Evolutionary conservation across 2,113 vertebrate species (phyloP).

Genomic region (Cyrtonyx montezumae): DNA sequence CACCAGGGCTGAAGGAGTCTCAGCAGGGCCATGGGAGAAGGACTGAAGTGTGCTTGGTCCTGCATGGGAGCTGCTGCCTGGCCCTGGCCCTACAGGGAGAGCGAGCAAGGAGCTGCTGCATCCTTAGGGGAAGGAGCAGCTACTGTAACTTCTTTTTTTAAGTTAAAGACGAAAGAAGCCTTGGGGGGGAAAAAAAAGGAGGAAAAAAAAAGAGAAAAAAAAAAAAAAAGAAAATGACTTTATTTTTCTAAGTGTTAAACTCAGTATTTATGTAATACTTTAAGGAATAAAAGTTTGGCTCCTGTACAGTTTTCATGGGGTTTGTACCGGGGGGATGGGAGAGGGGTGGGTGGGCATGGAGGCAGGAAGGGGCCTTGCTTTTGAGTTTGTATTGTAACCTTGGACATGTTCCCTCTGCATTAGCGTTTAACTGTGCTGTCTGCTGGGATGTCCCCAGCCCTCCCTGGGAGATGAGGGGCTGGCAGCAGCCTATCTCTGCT

Average conservation of each 20-base stretch:
- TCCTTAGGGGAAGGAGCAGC: constrained; percentile 77
- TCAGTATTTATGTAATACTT: constrained; percentile 90
- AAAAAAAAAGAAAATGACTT: constrained; percentile 83
- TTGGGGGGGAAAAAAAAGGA: constrained; percentile 25
- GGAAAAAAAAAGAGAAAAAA: not conserved
- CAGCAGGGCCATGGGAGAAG: constrained; percentile 29
- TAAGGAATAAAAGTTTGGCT: constrained; percentile 80
- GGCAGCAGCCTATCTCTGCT: not conserved
- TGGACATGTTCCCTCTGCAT: constrained; percentile 72
- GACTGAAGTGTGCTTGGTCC: constrained; percentile 45
- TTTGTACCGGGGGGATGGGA: constrained; percentile 67
- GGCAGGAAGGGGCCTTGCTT: constrained; percentile 70
- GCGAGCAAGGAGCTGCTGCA: constrained; percentile 69
- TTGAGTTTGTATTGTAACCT: constrained; percentile 73
- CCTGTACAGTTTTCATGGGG: constrained; percentile 78
- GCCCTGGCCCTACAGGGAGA: constrained; percentile 51
- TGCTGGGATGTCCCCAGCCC: not conserved
- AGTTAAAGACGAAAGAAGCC: constrained; percentile 79
- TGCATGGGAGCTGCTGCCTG: constrained; percentile 62
- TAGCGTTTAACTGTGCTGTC: constrained; percentile 73
- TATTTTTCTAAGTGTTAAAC: constrained; percentile 90
- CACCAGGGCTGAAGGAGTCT: constrained; percentile 10
- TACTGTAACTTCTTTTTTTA: constrained; percentile 80
- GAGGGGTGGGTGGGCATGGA: constrained; percentile 50
- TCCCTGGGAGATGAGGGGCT: not conserved